phyloP scores from a whole-genome alignment of 53 echinoderm and acorn worm species.

The Crossaster papposus region DNA sequence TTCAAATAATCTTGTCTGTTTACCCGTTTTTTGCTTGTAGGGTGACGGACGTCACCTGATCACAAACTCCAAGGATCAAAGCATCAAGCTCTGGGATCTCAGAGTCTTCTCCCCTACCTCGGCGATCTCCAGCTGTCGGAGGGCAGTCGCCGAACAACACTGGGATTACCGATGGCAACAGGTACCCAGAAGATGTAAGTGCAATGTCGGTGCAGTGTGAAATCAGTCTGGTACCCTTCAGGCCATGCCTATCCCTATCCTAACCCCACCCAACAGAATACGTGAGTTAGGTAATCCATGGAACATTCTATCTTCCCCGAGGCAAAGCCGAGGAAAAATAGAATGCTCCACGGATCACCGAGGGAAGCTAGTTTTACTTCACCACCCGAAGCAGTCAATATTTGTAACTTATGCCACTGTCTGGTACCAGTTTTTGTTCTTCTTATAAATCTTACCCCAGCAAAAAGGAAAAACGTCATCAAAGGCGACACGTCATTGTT shows the following conservation, averaged over 20 bases:
- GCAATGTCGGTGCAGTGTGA: neutral
- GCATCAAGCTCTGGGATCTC: slow-evolving; percentile 95
- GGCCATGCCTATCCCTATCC: neutral
- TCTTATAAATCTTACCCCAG: slow-evolving; percentile 40
- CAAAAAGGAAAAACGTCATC: slow-evolving; percentile 67
- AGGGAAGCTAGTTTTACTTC: no score
- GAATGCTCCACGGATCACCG: no score
- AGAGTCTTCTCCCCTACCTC: slow-evolving; percentile 70
- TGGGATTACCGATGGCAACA: slow-evolving; percentile 99
- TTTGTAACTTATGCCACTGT: neutral
- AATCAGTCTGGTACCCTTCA: neutral
- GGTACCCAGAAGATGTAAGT: slow-evolving; percentile 93
- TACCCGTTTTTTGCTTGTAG: slow-evolving; percentile 28
- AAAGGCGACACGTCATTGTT: slow-evolving; percentile 89
- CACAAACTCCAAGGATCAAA: slow-evolving; percentile 97
- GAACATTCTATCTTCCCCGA: no score
- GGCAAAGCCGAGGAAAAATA: no score
- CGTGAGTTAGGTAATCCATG: no score
- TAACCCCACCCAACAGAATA: no score
- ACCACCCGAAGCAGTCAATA: no score
- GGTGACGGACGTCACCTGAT: slow-evolving; percentile 88
- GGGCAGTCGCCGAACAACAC: slow-evolving; percentile 88
- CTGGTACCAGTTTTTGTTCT: neutral
- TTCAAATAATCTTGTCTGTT: no score
- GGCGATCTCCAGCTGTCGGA: slow-evolving; percentile 63